Base-by-base conservation (phyloP, 1,140 invertebrate species). In the Brachionus rubens region DNA sequence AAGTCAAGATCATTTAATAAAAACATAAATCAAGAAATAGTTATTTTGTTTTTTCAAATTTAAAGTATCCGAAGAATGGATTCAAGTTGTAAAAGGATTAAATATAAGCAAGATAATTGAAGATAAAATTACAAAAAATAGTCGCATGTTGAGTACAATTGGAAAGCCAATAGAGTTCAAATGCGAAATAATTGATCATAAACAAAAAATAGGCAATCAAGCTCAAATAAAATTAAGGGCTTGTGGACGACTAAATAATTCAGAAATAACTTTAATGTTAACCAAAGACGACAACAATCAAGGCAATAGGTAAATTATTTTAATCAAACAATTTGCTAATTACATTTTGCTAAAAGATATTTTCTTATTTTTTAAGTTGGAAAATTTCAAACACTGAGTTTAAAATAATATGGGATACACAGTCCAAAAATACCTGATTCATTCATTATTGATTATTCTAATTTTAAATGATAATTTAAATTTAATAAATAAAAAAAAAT, bases 321-420 rank as follows among this genome's bases (percentile, higher is more conserved):
- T 36, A 5, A 36, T 36, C 33, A 36, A 36, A 36, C 3, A 5
- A 5, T 36, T 36, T 36, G 33, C n/a, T n/a, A n/a, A n/a, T n/a
- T n/a, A n/a, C n/a, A n/a, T n/a, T n/a, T n/a, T n/a, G n/a, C n/a
- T n/a, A n/a, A n/a, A n/a, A n/a, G n/a, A n/a, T n/a, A n/a, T n/a
- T n/a, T n/a, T n/a, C n/a, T 54, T 54, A 28, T 28, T 54, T 33
- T 59, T 6, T 36, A 59, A 59, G 54, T 7, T 59, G 54, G 54
- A 33, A 59, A 36, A 36, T 59, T 6, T 40, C 54, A 4, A 59
- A 36, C 19, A 36, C 28, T 59, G 54, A 59, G 19, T 59, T 59
- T 16, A 59, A 59, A 36, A 59, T 59, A 36, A 36, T 59, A 33
- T 59, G 54, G 54, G 16, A 33, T 36, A 59, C 54, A 28, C 33